Base-by-base conservation (phyloP, 1,140 invertebrate genomes). In the Cydia splendana region DNA sequence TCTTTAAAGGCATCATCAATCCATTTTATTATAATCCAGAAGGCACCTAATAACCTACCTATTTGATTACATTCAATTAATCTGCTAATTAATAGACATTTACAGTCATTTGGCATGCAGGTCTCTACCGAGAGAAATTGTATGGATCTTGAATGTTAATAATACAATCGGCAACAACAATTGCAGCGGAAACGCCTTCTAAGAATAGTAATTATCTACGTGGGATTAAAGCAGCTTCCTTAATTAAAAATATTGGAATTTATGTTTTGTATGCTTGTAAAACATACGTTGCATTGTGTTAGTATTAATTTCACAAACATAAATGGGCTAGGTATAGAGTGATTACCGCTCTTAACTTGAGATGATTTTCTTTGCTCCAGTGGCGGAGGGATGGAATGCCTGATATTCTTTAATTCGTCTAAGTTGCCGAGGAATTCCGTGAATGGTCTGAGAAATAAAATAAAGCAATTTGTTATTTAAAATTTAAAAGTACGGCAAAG, bases 351-450 rank as follows among this genome's bases (percentile, higher is more conserved):
- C 84, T 87, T 92, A n/a, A 91, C 83, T 83, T 89, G 85, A 6
- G 91, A 90, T 6, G 80, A 84, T 77, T 91, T 91, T 65, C 88
- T 89, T 48, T 87, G 85, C 74, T 88, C 84, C 0, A 90, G 91
- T 4, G 88, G 84, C 24, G 87, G 77, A 13, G 89, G 84, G 4
- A 85, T 85, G 9, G 84, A 79, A 57, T 93, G 88, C 65, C 85
- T 79, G 53, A 91, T 85, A 53, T 86, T 86, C 82, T 82, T 93
- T n/a, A 94, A 80, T 77, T 90, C 89, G 67, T 93, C 83, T 73
- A 94, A 83, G 80, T 92, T 88, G 18, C 91, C 91, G n/a, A 94
- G 79, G 24, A 92, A 81, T 42, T 93, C 91, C 34, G 90, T 91
- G 75, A 93, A 94, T 5, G 89, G 91, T 62, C 93, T 94, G 84